A percentile compares a stretch with the other conserved stretches of the same genome.
Conservation (phyloP, 2,888 invertebrate species). For the Molanna angustata region DNA sequence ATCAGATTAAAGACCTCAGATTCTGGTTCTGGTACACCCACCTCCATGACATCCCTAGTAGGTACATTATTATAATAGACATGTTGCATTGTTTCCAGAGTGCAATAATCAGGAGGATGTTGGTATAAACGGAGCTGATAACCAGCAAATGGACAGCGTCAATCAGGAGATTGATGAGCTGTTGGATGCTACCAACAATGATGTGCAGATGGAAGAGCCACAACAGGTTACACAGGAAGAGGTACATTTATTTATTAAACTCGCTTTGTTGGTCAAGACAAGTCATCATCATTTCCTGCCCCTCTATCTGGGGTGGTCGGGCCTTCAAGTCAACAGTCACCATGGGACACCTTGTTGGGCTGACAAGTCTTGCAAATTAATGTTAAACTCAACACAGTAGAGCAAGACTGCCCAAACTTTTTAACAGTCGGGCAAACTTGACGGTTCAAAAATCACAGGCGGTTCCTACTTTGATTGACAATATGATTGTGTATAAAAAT, state of each 20-base stretch:
- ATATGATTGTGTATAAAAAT: too few species aligned
- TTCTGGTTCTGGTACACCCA: too few species aligned
- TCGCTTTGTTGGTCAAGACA: neutral
- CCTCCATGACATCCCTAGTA: too few species aligned
- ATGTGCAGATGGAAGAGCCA: neutral
- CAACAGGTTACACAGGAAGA: neutral
- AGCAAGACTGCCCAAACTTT: too few species aligned
- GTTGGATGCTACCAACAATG: neutral
- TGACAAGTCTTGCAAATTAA: too few species aligned
- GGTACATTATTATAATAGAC: too few species aligned
- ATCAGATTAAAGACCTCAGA: too few species aligned
- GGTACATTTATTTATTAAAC: neutral
- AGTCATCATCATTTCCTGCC: neutral
- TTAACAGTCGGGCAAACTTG: too few species aligned
- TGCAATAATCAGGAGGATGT: neutral
- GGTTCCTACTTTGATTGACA: too few species aligned
- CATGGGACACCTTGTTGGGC: too few species aligned
- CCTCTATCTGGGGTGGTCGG: neutral
- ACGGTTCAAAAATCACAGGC: too few species aligned
- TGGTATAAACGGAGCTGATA: neutral
- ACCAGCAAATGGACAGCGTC: neutral
- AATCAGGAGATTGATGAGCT: neutral
- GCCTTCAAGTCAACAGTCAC: neutral
- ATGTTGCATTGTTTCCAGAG: neutral
- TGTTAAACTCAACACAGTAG: too few species aligned